Evolutionary conservation across 2,113 vertebrate species (phyloP), one percentile per base, ranked within the genome.

Genomic region (Ptychochromis oligacanthus): DNA sequence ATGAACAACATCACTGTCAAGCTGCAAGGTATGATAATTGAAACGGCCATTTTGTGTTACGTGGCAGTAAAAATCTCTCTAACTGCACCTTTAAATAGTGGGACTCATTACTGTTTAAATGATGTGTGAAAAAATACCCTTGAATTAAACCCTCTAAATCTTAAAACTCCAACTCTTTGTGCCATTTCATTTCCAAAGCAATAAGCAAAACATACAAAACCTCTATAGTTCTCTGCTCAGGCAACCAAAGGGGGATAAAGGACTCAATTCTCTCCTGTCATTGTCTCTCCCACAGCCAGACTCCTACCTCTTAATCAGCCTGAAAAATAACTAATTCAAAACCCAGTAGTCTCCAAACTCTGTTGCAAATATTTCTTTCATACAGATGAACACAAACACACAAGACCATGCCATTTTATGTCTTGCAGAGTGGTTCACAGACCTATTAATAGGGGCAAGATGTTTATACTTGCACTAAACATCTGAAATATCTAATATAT

Each of bases 101-200:
- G 17, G 12, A 56, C 61, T 85, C 81, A 89, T 92, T 84, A 91
- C 60, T 24, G 57, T 65, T 88, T 40, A 83, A 75, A 57, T 46
- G 64, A 87, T 54, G 75, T 75, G 62, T 78, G 59, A 86, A 85
- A n/a, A 85, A 88, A 89, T 70, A 83, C 34, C 26, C 81, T 56
- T 24, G 46, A 86, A 90, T 75, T 64, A 89, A 88, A 84, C 17
- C 55, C 40, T 81, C 54, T 65, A 58, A 86, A 91, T 89, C 76
- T 60, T 61, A 70, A 89, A 77, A 38, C 67, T 75, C 54, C 75
- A 55, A 80, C 55, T 40, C 55, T 60, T 55, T 81, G 18, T 79
- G 74, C 81, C 43, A 60, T 84, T 86, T 86, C 1, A 61, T 61
- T 75, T 85, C n/a, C 36, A 31, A 62, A 64, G 70, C 62, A 84